These are phyloP conservation scores for Thamnaconus septentrionalis DNA, from an alignment of 2,113 vertebrate genomes.

Conservation along the genomic window DNA sequence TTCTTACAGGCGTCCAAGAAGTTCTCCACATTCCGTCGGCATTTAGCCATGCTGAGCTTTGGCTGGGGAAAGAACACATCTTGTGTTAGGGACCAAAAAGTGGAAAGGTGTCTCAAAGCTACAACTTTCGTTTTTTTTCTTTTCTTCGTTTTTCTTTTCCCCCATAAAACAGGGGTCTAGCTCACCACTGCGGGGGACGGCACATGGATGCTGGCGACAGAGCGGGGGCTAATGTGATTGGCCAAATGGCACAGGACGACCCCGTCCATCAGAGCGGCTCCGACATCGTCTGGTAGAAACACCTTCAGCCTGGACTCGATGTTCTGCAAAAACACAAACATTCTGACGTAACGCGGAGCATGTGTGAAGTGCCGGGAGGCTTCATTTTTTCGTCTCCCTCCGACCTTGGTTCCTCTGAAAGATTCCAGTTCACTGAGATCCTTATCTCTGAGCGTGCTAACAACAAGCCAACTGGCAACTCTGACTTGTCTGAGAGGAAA, in stretches of 20 bases:
- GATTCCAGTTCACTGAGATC: too few species aligned
- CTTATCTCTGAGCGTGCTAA: too few species aligned
- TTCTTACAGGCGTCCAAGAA: slow-evolving; percentile 99
- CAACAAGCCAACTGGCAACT: too few species aligned
- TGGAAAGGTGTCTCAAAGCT: not conserved
- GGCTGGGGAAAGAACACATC: slow-evolving; percentile 77
- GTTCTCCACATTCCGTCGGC: slow-evolving; percentile 97
- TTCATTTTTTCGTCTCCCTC: too few species aligned
- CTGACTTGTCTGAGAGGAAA: too few species aligned
- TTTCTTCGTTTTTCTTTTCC: too few species aligned
- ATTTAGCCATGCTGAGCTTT: slow-evolving; percentile 99
- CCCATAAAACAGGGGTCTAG: too few species aligned
- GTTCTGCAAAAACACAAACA: slow-evolving; percentile 77
- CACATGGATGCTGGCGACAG: slow-evolving; percentile 96
- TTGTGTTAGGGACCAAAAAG: slow-evolving; percentile 3
- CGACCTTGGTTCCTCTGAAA: too few species aligned
- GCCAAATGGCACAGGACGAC: slow-evolving; percentile 97
- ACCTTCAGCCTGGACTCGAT: slow-evolving; percentile 94
- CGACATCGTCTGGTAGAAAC: slow-evolving; percentile 95
- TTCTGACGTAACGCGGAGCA: not conserved
- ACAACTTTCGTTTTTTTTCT: too few species aligned
- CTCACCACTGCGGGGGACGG: slow-evolving; percentile 98
- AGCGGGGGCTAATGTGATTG: slow-evolving; percentile 97
- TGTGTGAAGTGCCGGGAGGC: not conserved
- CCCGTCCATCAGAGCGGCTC: slow-evolving; percentile 95